phyloP scores from a whole-genome alignment of 2,113 vertebrate species.

The Hemiscyllium ocellatum region DNA sequence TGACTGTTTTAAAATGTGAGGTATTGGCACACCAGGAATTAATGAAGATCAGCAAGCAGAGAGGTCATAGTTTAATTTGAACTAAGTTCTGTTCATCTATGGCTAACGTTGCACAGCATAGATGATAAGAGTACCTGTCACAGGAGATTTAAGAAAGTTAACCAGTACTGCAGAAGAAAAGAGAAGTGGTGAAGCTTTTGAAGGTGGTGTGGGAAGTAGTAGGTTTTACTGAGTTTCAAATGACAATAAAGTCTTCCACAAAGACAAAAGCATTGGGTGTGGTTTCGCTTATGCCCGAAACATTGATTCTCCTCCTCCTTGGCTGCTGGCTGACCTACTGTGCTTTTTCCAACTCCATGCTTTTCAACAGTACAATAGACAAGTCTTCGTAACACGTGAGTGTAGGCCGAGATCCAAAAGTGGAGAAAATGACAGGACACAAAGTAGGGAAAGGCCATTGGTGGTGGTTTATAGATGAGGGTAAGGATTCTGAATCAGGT shows the following conservation, averaged over 20 bases:
- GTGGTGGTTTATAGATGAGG: background rate
- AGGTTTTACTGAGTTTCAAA: background rate
- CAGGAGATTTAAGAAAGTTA: background rate
- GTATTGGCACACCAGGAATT: background rate
- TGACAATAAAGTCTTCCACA: background rate
- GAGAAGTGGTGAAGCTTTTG: background rate
- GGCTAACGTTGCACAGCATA: background rate
- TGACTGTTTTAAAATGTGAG: background rate
- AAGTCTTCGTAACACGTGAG: background rate
- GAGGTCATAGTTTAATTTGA: background rate
- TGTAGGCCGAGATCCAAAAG: background rate
- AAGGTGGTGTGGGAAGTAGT: background rate
- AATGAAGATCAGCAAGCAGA: background rate
- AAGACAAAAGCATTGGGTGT: no score
- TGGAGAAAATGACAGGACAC: background rate
- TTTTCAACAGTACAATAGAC: no score
- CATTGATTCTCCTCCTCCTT: no score
- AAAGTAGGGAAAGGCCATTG: background rate
- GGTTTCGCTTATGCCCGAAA: no score
- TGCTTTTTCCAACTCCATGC: no score
- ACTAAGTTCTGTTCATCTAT: background rate
- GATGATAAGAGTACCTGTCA: background rate
- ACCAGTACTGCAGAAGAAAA: background rate
- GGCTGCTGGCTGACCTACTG: no score
- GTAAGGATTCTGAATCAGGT: background rate